Conservation (phyloP, 2,888 invertebrate species). For the Alloplasta piceator region DNA sequence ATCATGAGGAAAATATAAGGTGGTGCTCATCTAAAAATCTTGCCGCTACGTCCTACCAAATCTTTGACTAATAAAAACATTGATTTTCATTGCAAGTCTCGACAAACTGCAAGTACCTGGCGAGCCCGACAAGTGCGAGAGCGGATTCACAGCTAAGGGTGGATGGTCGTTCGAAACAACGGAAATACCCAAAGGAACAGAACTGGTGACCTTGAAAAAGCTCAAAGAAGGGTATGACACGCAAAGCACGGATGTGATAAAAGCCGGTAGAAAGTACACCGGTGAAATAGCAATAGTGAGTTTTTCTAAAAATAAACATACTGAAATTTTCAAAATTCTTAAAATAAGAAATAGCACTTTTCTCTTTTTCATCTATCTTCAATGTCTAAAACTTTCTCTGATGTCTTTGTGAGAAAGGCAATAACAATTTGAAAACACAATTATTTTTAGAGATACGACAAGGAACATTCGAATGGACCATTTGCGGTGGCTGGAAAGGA, state of each 20-base stretch:
- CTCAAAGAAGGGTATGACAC: constrained; percentile 69
- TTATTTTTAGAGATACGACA: constrained; percentile 69
- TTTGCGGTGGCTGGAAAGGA: constrained; percentile 79
- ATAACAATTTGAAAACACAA: background rate
- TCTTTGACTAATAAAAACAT: too few relatives aligned
- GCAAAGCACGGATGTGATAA: constrained; percentile 50
- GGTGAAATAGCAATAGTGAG: constrained; percentile 77
- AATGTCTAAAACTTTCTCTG: background rate
- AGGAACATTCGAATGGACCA: constrained; percentile 23
- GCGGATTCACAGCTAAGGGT: constrained; percentile 37
- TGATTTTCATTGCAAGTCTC: constrained; percentile 61
- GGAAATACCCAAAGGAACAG: constrained; percentile 68
- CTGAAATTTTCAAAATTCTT: too few relatives aligned
- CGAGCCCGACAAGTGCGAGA: constrained; percentile 68
- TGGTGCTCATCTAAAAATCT: too few relatives aligned
- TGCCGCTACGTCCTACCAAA: too few relatives aligned
- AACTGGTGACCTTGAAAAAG: constrained; percentile 73
- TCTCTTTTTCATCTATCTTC: too few relatives aligned
- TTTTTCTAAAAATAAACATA: constrained; percentile 44
- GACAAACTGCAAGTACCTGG: constrained; percentile 76
- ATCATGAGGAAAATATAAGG: too few relatives aligned
- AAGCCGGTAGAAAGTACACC: constrained; percentile 70
- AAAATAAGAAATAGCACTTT: too few relatives aligned
- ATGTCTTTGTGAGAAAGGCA: constrained; percentile 32
- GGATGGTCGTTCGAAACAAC: constrained; percentile 64